Percentiles rank a stretch among this genome's conserved stretches.
phyloP scores from a whole-genome alignment of 2,888 invertebrate species.

The Tetranychus piercei region DNA sequence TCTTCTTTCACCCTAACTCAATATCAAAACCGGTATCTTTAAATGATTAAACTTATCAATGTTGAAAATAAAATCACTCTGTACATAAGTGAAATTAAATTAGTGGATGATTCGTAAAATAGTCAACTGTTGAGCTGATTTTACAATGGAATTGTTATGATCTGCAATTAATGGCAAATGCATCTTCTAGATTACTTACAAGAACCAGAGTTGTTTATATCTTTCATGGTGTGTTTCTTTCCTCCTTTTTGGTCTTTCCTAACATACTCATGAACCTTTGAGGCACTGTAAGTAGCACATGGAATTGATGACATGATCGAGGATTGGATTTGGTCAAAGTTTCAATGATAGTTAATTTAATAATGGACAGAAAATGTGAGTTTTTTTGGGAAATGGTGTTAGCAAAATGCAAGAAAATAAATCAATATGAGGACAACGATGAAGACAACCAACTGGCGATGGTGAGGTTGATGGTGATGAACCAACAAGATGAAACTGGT shows the following conservation, averaged over 20 bases:
- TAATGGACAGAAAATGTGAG: too few species aligned
- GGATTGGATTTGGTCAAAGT: neutral
- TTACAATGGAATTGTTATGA: too few species aligned
- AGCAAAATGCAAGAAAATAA: too few species aligned
- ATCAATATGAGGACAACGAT: neutral
- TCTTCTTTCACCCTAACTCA: neutral
- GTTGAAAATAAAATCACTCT: too few species aligned
- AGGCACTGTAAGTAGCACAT: conserved; percentile 27
- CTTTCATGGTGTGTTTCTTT: neutral
- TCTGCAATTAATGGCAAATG: neutral
- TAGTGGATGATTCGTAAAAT: neutral
- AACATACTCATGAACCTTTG: conserved; percentile 28
- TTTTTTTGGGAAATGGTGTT: too few species aligned
- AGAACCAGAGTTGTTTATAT: neutral
- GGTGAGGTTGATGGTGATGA: neutral
- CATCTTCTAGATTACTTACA: neutral
- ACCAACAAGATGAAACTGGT: conserved; percentile 1
- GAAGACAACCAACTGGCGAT: neutral
- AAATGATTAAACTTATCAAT: too few species aligned
- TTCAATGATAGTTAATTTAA: neutral
- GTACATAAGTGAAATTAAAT: neutral
- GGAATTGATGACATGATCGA: conserved; percentile 28
- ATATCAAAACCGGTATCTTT: too few species aligned
- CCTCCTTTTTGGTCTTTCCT: conserved; percentile 6
- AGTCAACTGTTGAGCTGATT: too few species aligned